Percentiles rank a stretch among this genome's conserved stretches.
Conservation (phyloP, 2,888 invertebrate genomes). For the Acanthococcus lagerstroemiae region DNA sequence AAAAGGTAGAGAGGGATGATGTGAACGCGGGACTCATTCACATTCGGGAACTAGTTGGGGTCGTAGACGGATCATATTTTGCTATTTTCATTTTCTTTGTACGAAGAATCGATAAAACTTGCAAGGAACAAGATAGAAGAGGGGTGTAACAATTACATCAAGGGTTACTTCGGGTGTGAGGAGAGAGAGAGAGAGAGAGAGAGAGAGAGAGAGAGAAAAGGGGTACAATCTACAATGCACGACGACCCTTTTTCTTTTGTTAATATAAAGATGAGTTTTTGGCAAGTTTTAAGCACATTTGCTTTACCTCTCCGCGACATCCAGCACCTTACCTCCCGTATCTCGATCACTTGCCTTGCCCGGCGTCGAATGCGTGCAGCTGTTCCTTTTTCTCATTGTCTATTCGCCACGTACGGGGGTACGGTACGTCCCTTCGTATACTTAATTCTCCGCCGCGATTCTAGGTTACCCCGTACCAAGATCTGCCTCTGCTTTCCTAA, state of each 20-base stretch:
- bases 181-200: neutral
- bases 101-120: constrained; percentile 22
- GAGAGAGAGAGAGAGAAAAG: neutral
- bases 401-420: neutral
- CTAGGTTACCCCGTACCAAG: neutral
- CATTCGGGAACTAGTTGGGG: constrained; percentile 26
- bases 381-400: constrained; percentile 31
- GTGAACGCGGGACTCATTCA: constrained; percentile 21
- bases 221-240: constrained; percentile 3
- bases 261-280: constrained; percentile 30
- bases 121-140: constrained; percentile 5
- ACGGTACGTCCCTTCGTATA: neutral
- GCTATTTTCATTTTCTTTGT: constrained; percentile 3
- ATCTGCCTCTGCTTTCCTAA: neutral
- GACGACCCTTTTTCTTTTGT: constrained; percentile 17
- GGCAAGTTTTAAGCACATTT: constrained; percentile 29
- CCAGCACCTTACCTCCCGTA: constrained; percentile 3
- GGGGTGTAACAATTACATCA: constrained; percentile 28
- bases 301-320: constrained; percentile 23
- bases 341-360: constrained; percentile 29
- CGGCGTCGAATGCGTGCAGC: constrained; percentile 23
- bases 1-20: constrained; percentile 4
- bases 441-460: neutral
- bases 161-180: constrained; percentile 22
- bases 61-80: constrained; percentile 22